phyloP scores from a whole-genome alignment of 2,888 invertebrate genomes.

The Drosophila nr. medialis region DNA sequence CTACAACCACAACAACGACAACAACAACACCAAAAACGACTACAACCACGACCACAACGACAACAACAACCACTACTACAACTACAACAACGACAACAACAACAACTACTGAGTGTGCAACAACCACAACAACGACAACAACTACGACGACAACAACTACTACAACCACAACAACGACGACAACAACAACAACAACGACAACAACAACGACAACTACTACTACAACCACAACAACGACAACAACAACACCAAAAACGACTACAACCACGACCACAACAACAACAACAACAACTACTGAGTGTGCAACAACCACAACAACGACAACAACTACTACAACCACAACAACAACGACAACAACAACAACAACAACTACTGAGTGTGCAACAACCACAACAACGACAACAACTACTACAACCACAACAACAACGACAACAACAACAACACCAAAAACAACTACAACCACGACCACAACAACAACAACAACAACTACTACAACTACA shows the following conservation, averaged over 20 bases:
- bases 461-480: rapidly evolving
- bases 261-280: background rate
- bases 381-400: too few species aligned
- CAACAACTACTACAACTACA: rapidly evolving
- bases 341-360: conserved; percentile 21
- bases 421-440: rapidly evolving
- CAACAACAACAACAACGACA: too few species aligned
- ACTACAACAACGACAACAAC: too few species aligned
- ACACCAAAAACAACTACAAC: background rate
- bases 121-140: rapidly evolving
- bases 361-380: conserved; percentile 1
- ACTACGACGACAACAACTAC: too few species aligned
- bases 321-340: conserved; percentile 27
- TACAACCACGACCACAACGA: too few species aligned
- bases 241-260: background rate
- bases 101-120: too few species aligned
- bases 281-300: rapidly evolving
- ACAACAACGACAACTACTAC: background rate
- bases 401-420: rapidly evolving
- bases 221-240: background rate
- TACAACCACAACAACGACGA: background rate
- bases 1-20: too few species aligned
- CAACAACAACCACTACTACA: too few species aligned
- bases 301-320: background rate
- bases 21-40: too few species aligned